These are phyloP conservation scores for Pomacea canaliculata DNA, from an alignment of 2,888 invertebrate genomes.

Conservation along the genomic window DNA sequence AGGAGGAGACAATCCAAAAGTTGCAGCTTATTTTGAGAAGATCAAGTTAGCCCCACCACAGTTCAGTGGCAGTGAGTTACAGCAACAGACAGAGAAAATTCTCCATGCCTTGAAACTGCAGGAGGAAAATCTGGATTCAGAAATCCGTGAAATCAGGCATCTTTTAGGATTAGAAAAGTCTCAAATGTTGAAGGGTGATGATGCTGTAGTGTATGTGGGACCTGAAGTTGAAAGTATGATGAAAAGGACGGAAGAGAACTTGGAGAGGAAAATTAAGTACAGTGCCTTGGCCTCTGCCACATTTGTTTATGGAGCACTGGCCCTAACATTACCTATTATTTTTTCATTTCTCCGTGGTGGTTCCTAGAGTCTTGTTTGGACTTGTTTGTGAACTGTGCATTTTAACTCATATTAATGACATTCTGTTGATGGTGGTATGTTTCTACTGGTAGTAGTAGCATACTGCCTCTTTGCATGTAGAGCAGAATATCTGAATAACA, in stretches of 20 bases:
- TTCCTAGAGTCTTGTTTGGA: not conserved
- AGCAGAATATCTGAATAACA: too few species aligned
- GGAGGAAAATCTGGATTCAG: conserved; percentile 48
- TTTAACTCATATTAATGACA: too few species aligned
- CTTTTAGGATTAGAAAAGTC: conserved; percentile 40
- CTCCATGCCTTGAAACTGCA: conserved; percentile 46
- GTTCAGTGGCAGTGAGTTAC: conserved; percentile 4
- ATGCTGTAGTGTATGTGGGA: conserved; percentile 61
- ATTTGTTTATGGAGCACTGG: conserved; percentile 62
- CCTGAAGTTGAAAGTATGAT: conserved; percentile 61
- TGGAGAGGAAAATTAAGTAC: conserved; percentile 65
- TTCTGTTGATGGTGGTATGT: too few species aligned
- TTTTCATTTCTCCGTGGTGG: conserved; percentile 15
- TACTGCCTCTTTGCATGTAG: too few species aligned
- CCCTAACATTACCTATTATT: conserved; percentile 37
- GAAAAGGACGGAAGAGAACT: conserved; percentile 58
- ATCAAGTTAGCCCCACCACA: conserved; percentile 3
- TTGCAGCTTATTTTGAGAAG: conserved; percentile 7
- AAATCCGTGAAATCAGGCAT: conserved; percentile 59
- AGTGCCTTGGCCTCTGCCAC: conserved; percentile 63
- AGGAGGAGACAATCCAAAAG: not conserved
- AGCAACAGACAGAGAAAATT: conserved; percentile 42
- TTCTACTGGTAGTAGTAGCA: too few species aligned
- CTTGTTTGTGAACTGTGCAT: too few species aligned
- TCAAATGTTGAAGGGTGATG: conserved; percentile 32